Percentiles rank a stretch among this genome's conserved stretches.
Conservation (phyloP, 2,113 vertebrate species). For the Hippotragus niger region DNA sequence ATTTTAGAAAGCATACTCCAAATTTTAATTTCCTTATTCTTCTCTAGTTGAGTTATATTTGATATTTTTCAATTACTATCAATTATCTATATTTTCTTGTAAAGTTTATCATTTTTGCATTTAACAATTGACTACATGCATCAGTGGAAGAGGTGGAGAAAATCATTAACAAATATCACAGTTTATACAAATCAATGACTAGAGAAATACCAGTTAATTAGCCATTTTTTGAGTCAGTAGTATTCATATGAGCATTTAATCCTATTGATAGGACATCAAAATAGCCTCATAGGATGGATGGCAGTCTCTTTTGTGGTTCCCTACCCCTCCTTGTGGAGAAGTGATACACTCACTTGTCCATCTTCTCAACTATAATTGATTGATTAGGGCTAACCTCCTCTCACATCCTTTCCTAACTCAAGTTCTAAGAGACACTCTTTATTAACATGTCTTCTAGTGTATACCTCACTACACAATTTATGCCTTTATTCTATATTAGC, state of each 20-base stretch:
- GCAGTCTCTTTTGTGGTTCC: background rate
- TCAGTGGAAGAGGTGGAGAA: background rate
- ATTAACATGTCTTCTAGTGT: background rate
- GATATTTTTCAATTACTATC: conserved; percentile 28
- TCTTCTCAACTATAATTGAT: background rate
- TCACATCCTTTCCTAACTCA: background rate
- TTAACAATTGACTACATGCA: background rate
- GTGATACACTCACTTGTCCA: background rate
- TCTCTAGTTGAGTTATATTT: conserved; percentile 15
- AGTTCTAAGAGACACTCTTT: background rate
- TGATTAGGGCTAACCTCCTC: background rate
- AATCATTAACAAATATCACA: conserved; percentile 5
- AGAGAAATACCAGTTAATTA: background rate
- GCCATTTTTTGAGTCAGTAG: background rate
- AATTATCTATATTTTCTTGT: conserved; percentile 6
- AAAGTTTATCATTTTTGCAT: conserved; percentile 33
- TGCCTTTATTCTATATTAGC: background rate
- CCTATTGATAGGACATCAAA: background rate
- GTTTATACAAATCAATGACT: background rate
- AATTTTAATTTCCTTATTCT: conserved; percentile 1
- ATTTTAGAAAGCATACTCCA: background rate
- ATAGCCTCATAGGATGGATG: background rate
- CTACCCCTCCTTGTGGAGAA: background rate
- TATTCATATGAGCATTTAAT: background rate
- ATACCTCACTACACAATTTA: background rate